These are phyloP conservation scores for Trinectes maculatus DNA, from an alignment of 2,113 vertebrate genomes.

Conservation along the genomic window DNA sequence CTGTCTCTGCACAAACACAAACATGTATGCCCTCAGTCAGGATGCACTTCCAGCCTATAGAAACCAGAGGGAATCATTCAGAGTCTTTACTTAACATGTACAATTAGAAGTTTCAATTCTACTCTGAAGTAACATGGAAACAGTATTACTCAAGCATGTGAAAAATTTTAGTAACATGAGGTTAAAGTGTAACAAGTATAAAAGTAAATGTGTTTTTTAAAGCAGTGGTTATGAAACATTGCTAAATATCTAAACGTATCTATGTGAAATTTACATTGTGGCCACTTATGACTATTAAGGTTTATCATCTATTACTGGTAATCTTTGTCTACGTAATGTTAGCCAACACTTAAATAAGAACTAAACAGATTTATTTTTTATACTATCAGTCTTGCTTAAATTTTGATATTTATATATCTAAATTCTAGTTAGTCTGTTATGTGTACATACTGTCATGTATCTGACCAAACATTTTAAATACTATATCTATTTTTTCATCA, in stretches of 20 bases:
- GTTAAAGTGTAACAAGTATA: not conserved
- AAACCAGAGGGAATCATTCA: not conserved
- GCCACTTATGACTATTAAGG: not conserved
- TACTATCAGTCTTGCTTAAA: not conserved
- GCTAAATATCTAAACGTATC: not conserved
- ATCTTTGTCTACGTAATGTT: not conserved
- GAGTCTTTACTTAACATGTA: not conserved
- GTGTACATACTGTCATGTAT: slow-evolving; percentile 20
- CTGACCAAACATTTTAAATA: slow-evolving; percentile 30
- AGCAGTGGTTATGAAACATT: not conserved
- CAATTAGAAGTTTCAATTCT: not conserved
- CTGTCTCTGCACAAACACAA: slow-evolving; percentile 31
- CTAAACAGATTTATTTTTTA: not conserved
- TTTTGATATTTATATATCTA: not conserved
- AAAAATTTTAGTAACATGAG: not conserved
- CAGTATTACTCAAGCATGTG: not conserved
- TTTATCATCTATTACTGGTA: not conserved
- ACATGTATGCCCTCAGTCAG: slow-evolving; percentile 8
- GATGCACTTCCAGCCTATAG: slow-evolving; percentile 27
- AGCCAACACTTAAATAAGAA: not conserved
- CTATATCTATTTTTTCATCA: slow-evolving; percentile 57
- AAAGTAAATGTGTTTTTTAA: slow-evolving; percentile 1
- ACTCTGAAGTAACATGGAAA: slow-evolving; percentile 5
- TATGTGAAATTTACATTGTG: not conserved
- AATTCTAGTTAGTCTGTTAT: not conserved